Evolutionary conservation across 2,888 invertebrate genomes (phyloP), one percentile per base, ranked within the genome.

Genomic region (Euplexia lucipara): DNA sequence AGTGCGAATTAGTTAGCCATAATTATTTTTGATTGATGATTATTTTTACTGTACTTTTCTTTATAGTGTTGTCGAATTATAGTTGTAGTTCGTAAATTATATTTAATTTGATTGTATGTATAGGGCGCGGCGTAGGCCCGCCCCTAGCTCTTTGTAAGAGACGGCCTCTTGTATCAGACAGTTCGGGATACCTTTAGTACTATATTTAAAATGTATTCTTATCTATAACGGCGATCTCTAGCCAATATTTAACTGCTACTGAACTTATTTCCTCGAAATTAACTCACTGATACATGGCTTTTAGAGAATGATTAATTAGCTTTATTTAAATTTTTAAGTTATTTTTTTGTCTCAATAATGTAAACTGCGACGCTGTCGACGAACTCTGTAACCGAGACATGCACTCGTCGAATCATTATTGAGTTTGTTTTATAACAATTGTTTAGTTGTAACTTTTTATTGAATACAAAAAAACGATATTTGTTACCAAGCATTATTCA

Each of bases 401-500:
- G 82, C 82, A 81, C 83, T 83, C 78, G 81, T 73, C 81, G 73
- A 73, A 85, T 85, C 90, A 86, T 91, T 92, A 91, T 94, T 92
- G 92, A 83, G 91, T 83, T 90, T 89, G 90, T 89, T 92, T 92
- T 90, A 90, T 87, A 89, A 88, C 88, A 88, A 88, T 90, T 91
- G 86, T 92, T 94, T 93, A 93, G 91, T 93, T 92, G 82, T 86
- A 88, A 87, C 86, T 89, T 92, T 93, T 94, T 93, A 93, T 95
- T 94, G 92, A 93, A 93, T 93, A 92, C 91, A 88, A 91, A 93
- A n/a, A 92, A 91, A 91, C 93, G 90, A 93, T 89, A 93, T 94
- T 95, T 95, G 95, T 95, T 95, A 95, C 95, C 95, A 95, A 91
- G 92, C 92, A 93, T 93, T 95, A 93, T 95, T 95, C 94, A 94